Percentiles rank a stretch among this genome's conserved stretches.
These are phyloP conservation scores for Thyatira batis DNA, from an alignment of 2,888 invertebrate species.

Conservation along the genomic window DNA sequence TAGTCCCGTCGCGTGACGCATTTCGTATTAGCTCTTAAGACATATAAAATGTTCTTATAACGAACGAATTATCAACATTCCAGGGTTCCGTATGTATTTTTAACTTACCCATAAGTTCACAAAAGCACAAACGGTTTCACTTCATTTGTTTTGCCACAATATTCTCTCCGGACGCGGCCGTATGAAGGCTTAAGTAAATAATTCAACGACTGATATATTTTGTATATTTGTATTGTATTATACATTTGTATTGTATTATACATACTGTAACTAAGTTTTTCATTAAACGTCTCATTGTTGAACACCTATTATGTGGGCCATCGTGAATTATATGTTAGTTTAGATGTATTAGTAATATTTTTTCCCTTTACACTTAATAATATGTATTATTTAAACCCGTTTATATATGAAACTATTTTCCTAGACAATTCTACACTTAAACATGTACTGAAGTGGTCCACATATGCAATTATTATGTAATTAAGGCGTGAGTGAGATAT, in stretches of 20 bases:
- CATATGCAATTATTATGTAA: conserved; percentile 43
- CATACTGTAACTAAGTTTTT: conserved; percentile 43
- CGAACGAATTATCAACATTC: conserved; percentile 77
- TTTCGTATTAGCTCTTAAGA: conserved; percentile 72
- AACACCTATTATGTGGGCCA: conserved; percentile 46
- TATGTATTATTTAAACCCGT: neutral
- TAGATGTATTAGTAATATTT: neutral
- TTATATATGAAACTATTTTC: conserved; percentile 23
- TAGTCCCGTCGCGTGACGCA: conserved; percentile 78
- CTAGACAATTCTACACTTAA: conserved; percentile 24
- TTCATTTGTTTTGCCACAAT: conserved; percentile 10
- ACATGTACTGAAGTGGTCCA: conserved; percentile 40
- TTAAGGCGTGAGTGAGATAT: conserved; percentile 69
- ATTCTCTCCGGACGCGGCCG: conserved; percentile 7
- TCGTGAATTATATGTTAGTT: conserved; percentile 14
- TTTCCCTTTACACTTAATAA: neutral
- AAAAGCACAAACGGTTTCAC: conserved; percentile 54
- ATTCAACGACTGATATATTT: conserved; percentile 67
- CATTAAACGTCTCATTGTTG: conserved; percentile 33
- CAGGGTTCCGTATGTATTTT: conserved; percentile 60
- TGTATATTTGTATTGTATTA: conserved; percentile 66
- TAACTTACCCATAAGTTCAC: conserved; percentile 52
- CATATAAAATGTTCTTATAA: conserved; percentile 53
- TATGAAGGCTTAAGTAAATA: conserved; percentile 24
- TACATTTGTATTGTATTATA: conserved; percentile 42